Base-by-base conservation (phyloP, 2,113 vertebrate genomes). In the Sander vitreus region DNA sequence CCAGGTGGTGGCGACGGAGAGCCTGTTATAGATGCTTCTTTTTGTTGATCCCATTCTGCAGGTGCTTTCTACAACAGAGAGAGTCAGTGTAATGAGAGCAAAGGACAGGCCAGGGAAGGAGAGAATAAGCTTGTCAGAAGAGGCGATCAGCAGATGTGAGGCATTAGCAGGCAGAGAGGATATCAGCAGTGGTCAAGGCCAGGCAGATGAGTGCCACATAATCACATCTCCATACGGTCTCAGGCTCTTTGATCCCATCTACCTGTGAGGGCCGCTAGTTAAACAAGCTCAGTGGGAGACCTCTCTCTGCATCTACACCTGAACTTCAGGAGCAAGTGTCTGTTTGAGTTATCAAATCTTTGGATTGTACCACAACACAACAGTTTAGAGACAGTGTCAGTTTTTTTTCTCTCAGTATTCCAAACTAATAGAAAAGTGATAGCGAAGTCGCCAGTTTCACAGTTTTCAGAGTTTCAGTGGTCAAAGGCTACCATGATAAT, bases 31-130 rank as follows among this genome's bases (percentile, higher is more conserved):
- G 91, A 93, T 95, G 91, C 88, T 98, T 98, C 91, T 97, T 95
- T 65, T 97, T 98, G 7, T 95, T 74, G 33, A 97, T 90, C 9
- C 98, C 97, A 0, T 98, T 99, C 94, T 84, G 96, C 90, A 95
- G 92, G 25, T 93, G 96, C 78, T 96, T 89, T 91, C 94, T 95
- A 81, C 11, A 14, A 21, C 39, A 48, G 63, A 11, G 27, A 12
- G 57, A n/a, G 18, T 39, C 50, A 73, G 55, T 18, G 16, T 23
- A 23, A 39, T 48, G 48, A 39, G 70, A 76, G 55, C 1, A 2
- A 39, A n/a, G 0, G 48, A 8, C 53, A 23, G 71, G 47, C 54
- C 3, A 4, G 16, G 27, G 30, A 50, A 27, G 53, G 23, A 21
- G 58, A 73, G 54, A 45, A 54, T 33, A 39, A 57, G 62, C 70